A percentile compares a stretch with the other conserved stretches of the same genome.
Conservation (phyloP, 2,113 vertebrate species). For the Leucoraja erinaceus region DNA sequence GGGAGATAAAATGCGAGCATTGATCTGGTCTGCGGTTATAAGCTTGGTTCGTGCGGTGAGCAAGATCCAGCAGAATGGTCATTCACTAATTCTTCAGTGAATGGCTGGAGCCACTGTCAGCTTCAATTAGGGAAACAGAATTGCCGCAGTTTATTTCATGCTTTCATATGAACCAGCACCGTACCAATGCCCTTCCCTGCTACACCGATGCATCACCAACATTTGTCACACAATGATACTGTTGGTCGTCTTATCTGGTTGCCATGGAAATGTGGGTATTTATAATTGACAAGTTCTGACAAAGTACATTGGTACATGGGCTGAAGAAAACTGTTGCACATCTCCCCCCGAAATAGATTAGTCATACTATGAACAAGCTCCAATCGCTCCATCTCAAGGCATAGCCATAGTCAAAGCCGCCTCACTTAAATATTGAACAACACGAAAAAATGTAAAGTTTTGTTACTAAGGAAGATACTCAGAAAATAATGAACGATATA, state of each 20-base stretch:
- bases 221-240: conserved; percentile 2
- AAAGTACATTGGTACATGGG: neutral
- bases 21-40: neutral
- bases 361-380: neutral
- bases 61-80: neutral
- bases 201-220: neutral
- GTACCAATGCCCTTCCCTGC: neutral
- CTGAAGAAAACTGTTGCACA: neutral
- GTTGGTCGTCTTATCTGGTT: conserved; percentile 18
- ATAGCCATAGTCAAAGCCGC: neutral
- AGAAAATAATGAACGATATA: neutral
- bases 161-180: neutral
- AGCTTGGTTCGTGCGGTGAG: conserved; percentile 34
- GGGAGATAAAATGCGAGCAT: conserved; percentile 51
- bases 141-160: conserved; percentile 46
- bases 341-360: too few relatives aligned
- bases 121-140: conserved; percentile 58
- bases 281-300: conserved; percentile 10
- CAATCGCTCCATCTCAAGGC: neutral
- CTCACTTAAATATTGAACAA: neutral
- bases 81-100: conserved; percentile 65
- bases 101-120: conserved; percentile 70
- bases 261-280: conserved; percentile 23
- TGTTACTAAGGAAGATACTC: neutral
- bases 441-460: neutral